A percentile compares a stretch with the other conserved stretches of the same genome.
phyloP scores from a whole-genome alignment of 1,140 invertebrate genomes.

The Vollenhovia emeryi region DNA sequence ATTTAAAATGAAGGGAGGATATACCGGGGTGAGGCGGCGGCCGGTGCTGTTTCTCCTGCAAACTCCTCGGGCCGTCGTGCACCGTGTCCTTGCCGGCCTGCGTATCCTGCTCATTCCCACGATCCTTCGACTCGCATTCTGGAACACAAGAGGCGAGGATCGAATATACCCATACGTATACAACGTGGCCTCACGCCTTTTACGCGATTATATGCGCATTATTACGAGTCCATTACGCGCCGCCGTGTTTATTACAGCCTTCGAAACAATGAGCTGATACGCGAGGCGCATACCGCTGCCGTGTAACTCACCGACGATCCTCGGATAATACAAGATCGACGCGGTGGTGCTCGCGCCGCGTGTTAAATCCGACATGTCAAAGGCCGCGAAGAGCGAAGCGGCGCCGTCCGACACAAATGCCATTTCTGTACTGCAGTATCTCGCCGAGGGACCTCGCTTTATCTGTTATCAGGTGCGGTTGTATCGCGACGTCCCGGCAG shows the following conservation, averaged over 20 bases:
- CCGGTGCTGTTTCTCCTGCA: conserved; percentile 36
- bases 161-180: conserved; percentile 25
- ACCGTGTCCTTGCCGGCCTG: conserved; percentile 13
- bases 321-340: conserved; percentile 33
- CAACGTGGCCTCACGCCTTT: neutral
- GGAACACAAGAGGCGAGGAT: conserved; percentile 57
- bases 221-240: neutral
- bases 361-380: conserved; percentile 25
- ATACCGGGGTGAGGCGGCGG: conserved; percentile 27
- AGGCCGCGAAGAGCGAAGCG: neutral
- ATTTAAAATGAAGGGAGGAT: neutral
- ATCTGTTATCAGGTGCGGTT: conserved; percentile 45
- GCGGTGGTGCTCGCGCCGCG: neutral
- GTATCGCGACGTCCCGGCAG: neutral
- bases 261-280: neutral
- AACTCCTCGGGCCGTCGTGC: conserved; percentile 37
- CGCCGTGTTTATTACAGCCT: neutral
- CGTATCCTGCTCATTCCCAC: conserved; percentile 42
- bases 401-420: neutral
- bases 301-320: conserved; percentile 2
- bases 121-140: conserved; percentile 64
- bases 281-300: neutral
- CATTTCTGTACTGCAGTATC: conserved; percentile 35
- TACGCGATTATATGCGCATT: conserved; percentile 1
- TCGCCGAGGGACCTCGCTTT: conserved; percentile 14